Evolutionary conservation across 2,113 vertebrate genomes (phyloP), one percentile per base, ranked within the genome.

Genomic region (Gobio gobio): DNA sequence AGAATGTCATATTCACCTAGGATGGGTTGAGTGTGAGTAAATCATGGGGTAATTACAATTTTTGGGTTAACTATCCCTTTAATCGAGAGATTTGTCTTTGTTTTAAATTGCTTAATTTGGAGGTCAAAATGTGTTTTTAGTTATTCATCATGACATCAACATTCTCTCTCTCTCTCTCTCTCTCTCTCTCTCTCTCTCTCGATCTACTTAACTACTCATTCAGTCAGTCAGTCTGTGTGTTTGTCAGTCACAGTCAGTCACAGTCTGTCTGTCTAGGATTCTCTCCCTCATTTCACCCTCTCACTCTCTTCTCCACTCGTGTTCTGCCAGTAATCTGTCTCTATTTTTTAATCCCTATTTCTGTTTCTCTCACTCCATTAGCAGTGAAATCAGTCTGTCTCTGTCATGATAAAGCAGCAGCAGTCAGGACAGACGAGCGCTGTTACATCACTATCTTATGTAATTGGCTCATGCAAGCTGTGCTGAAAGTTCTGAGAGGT

Each of bases 401-500:
- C 74, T 84, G 47, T 76, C 40, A 5, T 63, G 77, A 47, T 47
- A 3, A 45, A 79, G 56, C 45, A 68, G 56, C 22, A 78, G 33
- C 61, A 68, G 75, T 51, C 59, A 56, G 45, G 10, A 74, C 49
- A 64, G 82, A 24, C 9, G 29, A 75, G 13, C 18, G 3, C 64
- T 59, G 76, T 87, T 84, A 81, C 61, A 70, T 87, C 77, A 87
- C 56, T 10, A 10, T 29, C 20, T 87, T 85, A 84, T 85, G 47
- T 82, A 85, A 76, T 58, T 87, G 83, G 47, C 47, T 56, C 68
- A 68, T 36, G 26, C 59, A 72, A 24, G 68, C 76, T 63, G 54
- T 79, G 66, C 76, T 59, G 36, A 87, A 61, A 29, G 77, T 63
- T 80, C 40, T 47, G 18, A 59, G 45, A 45, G 33, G 74, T 12